Evolutionary conservation across 2,113 vertebrate species (phyloP).

Genomic region (Mobula birostris): DNA sequence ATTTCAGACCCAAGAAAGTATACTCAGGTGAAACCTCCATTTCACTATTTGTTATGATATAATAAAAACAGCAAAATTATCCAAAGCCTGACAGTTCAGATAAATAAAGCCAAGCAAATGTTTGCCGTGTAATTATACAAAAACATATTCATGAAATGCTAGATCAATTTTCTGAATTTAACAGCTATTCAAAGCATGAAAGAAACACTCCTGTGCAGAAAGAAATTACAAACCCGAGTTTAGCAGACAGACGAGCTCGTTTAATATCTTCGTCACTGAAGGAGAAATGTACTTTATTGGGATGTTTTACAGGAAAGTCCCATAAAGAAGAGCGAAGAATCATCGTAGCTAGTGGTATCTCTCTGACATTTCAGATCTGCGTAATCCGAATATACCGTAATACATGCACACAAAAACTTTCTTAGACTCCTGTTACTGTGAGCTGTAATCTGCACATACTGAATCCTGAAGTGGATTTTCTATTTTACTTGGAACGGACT

Average conservation of each 20-base stretch:
- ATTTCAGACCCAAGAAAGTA: not conserved
- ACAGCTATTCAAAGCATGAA: not conserved
- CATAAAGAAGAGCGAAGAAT: constrained; percentile 61
- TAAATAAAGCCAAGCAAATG: not conserved
- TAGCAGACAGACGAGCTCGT: constrained; percentile 51
- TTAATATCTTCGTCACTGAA: constrained; percentile 69
- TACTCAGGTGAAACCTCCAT: not conserved
- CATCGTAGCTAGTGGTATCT: constrained; percentile 49
- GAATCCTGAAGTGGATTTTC: constrained; percentile 20
- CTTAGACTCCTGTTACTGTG: constrained; percentile 16
- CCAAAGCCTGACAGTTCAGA: not conserved
- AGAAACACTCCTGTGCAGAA: not conserved
- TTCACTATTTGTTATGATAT: not conserved
- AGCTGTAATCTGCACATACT: not conserved
- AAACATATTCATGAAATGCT: not conserved
- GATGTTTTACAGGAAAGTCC: constrained; percentile 41
- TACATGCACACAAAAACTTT: constrained; percentile 4
- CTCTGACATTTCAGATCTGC: constrained; percentile 18
- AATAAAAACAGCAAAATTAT: not conserved
- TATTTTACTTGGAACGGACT: constrained; percentile 11
- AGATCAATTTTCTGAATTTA: not conserved
- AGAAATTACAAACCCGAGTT: constrained; percentile 54
- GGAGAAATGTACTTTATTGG: constrained; percentile 65
- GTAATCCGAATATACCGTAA: not conserved
- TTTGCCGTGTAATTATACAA: not conserved